These are phyloP conservation scores for Anguilla megastoma DNA, from an alignment of 2,797 vertebrate species.

Conservation along the genomic window DNA sequence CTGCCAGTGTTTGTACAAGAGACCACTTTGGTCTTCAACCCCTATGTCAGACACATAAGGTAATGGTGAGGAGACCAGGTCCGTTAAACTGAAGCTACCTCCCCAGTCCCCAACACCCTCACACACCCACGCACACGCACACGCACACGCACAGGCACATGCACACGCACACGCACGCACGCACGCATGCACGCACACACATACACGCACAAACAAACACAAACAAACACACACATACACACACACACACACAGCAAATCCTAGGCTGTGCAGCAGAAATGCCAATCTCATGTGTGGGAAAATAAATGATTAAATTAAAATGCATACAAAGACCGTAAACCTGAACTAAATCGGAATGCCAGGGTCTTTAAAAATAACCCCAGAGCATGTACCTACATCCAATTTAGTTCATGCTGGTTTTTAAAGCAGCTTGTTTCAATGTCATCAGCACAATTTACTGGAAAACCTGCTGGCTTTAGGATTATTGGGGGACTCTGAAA, in stretches of 20 bases:
- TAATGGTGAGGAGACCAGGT: too few relatives aligned
- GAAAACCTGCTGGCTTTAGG: constrained; percentile 50
- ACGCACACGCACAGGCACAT: neutral
- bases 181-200: neutral
- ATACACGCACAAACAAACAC: neutral
- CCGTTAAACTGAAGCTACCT: neutral
- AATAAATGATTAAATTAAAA: constrained; percentile 22
- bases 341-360: neutral
- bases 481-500: constrained; percentile 61
- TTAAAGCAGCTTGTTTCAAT: constrained; percentile 46
- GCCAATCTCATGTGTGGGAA: neutral
- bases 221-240: neutral
- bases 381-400: constrained; percentile 5
- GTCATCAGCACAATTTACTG: constrained; percentile 68
- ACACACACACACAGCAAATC: neutral
- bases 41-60: neutral
- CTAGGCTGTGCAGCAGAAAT: neutral
- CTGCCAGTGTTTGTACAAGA: neutral
- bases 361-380: constrained; percentile 11
- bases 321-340: neutral
- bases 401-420: constrained; percentile 12
- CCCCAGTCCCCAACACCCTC: neutral
- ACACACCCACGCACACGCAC: neutral
- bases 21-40: neutral
- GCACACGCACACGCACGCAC: neutral